phyloP scores from a whole-genome alignment of 2,797 vertebrate genomes.

The Sphenopsis melanotis region DNA sequence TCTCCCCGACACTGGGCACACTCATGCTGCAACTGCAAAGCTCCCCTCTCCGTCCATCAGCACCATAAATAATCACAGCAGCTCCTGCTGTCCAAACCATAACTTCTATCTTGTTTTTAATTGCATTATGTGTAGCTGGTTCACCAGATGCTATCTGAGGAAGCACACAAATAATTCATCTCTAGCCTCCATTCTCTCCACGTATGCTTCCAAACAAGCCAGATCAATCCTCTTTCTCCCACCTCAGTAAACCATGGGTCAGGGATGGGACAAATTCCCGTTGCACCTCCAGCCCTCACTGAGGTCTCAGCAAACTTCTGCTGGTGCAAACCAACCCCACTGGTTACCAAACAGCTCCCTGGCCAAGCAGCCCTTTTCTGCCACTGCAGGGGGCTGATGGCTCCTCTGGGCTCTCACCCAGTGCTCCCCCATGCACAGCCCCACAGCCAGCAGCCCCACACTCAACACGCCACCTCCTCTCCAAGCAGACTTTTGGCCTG shows the following conservation, averaged over 20 bases:
- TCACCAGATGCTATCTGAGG: not conserved
- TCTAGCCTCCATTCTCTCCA: not conserved
- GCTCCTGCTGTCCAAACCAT: not conserved
- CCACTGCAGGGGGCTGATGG: not conserved
- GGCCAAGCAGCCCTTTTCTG: not conserved
- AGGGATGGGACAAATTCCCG: not conserved
- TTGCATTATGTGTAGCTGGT: not conserved
- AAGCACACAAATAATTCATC: not conserved
- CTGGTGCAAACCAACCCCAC: not conserved
- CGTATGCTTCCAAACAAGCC: not conserved
- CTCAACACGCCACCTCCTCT: fast-evolving
- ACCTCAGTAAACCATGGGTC: not conserved
- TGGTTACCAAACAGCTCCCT: not conserved
- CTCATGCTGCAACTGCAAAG: not conserved
- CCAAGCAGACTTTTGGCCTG: not conserved
- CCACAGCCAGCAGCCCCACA: not conserved
- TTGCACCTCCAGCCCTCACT: fast-evolving
- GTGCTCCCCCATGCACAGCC: not conserved
- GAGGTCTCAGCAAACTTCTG: not conserved
- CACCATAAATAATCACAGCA: not conserved
- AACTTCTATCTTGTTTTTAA: not conserved
- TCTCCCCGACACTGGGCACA: fast-evolving
- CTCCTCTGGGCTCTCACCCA: not conserved
- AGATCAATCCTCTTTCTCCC: not conserved
- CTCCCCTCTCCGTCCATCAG: not conserved